phyloP scores from a whole-genome alignment of 2,888 invertebrate genomes.

The Autographa gamma region DNA sequence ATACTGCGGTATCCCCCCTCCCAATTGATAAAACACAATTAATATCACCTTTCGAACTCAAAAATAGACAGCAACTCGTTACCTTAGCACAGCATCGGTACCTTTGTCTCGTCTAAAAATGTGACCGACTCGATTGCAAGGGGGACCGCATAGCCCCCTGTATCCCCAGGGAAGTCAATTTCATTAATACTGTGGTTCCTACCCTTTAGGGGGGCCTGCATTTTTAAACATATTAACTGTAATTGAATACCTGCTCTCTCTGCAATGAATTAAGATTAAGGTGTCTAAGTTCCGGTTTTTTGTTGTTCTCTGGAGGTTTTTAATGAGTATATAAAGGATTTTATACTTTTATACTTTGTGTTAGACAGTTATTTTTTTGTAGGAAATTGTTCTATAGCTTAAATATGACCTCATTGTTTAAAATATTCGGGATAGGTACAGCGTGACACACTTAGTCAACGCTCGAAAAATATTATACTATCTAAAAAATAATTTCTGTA shows the following conservation, averaged over 20 bases:
- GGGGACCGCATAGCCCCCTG: slow-evolving; percentile 50
- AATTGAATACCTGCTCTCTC: slow-evolving; percentile 82
- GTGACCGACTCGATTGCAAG: slow-evolving; percentile 59
- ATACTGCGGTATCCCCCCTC: slow-evolving; percentile 8
- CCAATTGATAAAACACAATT: slow-evolving; percentile 47
- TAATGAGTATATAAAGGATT: background rate
- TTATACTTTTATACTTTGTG: background rate
- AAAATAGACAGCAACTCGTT: slow-evolving; percentile 63
- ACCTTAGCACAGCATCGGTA: slow-evolving; percentile 69
- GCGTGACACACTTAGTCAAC: background rate
- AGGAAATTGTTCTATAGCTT: too few relatives aligned
- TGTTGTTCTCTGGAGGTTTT: slow-evolving; percentile 53
- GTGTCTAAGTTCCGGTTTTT: slow-evolving; percentile 62
- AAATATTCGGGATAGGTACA: too few relatives aligned
- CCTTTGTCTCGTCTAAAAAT: slow-evolving; percentile 69
- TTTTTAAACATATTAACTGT: slow-evolving; percentile 84
- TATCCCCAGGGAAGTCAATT: slow-evolving; percentile 83
- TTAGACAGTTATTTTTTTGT: background rate
- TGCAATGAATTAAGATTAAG: slow-evolving; percentile 82
- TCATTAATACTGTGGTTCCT: slow-evolving; percentile 85
- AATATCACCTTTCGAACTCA: slow-evolving; percentile 58
- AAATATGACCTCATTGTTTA: too few relatives aligned
- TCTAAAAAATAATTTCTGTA: background rate
- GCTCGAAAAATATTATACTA: background rate
- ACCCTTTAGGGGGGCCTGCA: slow-evolving; percentile 73